Percentiles rank a stretch among this genome's conserved stretches.
Evolutionary conservation across 2,113 vertebrate species (phyloP).

Genomic region (Lynx canadensis): DNA sequence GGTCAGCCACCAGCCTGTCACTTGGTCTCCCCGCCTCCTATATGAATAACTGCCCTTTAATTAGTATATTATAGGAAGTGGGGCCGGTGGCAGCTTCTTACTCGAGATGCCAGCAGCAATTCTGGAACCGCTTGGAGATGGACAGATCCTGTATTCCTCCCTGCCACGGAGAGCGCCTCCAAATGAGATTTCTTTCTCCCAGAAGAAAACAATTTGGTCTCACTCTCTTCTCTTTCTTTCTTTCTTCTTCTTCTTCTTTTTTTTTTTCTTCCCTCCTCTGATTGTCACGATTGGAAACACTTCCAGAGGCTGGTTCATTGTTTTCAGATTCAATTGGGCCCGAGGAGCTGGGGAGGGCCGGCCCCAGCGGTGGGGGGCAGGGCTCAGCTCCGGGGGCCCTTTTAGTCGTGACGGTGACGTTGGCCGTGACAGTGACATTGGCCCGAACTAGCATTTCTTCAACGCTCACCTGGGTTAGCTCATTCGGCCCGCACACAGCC

Average conservation of each 20-base stretch:
- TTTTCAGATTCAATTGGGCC: slow-evolving; percentile 56
- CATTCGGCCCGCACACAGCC: background rate
- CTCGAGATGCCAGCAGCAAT: slow-evolving; percentile 41
- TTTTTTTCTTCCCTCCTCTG: background rate
- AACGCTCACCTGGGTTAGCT: rapidly evolving
- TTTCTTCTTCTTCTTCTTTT: background rate
- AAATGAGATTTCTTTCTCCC: slow-evolving; percentile 57
- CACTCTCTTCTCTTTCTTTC: background rate
- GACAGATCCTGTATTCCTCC: background rate
- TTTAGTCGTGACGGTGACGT: rapidly evolving
- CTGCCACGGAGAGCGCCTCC: slow-evolving; percentile 11
- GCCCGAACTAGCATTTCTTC: rapidly evolving
- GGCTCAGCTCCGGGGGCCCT: background rate
- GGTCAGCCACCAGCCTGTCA: background rate
- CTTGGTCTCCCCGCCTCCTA: background rate
- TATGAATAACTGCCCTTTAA: slow-evolving; percentile 72
- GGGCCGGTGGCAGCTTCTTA: slow-evolving; percentile 35
- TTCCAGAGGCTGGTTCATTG: slow-evolving; percentile 29
- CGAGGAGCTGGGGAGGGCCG: background rate
- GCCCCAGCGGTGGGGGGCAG: no score
- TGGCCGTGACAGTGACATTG: background rate
- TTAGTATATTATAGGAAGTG: slow-evolving; percentile 64
- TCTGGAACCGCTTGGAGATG: background rate
- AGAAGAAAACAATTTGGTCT: slow-evolving; percentile 64
- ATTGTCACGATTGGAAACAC: slow-evolving; percentile 45